Conservation (phyloP, 2,113 vertebrate genomes). For the Cyprinodon tularosa region DNA sequence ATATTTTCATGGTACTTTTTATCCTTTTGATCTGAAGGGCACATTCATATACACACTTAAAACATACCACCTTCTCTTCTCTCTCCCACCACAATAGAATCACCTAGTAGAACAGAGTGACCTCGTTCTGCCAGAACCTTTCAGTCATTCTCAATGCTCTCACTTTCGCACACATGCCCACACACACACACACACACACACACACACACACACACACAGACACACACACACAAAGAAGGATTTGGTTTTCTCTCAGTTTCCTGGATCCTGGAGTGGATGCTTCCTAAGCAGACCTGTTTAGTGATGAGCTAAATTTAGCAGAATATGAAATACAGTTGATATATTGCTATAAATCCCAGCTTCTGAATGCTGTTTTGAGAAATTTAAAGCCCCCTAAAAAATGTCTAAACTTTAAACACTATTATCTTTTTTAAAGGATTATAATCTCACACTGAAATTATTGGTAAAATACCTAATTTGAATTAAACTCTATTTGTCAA, state of each 20-base stretch:
- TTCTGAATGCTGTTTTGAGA: slow-evolving; percentile 30
- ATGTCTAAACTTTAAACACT: neutral
- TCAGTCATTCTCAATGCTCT: slow-evolving; percentile 62
- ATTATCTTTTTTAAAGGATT: neutral
- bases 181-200: neutral
- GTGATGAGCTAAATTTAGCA: slow-evolving; percentile 48
- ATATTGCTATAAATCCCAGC: neutral
- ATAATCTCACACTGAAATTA: neutral
- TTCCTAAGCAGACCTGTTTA: slow-evolving; percentile 62
- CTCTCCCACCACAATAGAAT: slow-evolving; percentile 54
- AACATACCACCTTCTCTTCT: slow-evolving; percentile 48
- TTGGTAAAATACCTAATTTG: no score
- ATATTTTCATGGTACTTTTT: slow-evolving; percentile 16
- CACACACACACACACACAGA: slow-evolving; percentile 16
- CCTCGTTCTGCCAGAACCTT: slow-evolving; percentile 77
- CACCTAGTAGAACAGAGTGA: slow-evolving; percentile 76
- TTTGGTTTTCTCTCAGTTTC: slow-evolving; percentile 17
- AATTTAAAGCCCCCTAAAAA: neutral
- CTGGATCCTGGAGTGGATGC: slow-evolving; percentile 33
- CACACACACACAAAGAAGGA: slow-evolving; percentile 13
- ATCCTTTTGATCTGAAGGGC: slow-evolving; percentile 1
- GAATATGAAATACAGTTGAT: neutral
- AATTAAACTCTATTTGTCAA: neutral
- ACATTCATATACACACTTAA: slow-evolving; percentile 9
- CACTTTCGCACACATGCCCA: neutral